phyloP scores from a whole-genome alignment of 2,113 vertebrate genomes.

The Xenopus laevis region DNA sequence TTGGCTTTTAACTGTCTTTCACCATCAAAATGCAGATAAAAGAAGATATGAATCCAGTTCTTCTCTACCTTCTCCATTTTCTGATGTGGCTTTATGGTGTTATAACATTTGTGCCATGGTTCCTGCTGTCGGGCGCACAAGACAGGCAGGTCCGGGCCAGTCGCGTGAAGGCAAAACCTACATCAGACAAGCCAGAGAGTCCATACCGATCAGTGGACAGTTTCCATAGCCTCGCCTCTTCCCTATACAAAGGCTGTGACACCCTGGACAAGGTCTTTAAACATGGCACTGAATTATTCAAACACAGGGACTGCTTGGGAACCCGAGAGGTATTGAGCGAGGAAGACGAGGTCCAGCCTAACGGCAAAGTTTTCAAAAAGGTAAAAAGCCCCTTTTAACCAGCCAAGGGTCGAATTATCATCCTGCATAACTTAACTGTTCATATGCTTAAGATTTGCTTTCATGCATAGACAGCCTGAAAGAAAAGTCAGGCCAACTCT shows the following conservation, averaged over 20 bases:
- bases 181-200: slow-evolving; percentile 67
- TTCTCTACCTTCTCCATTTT: slow-evolving; percentile 80
- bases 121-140: slow-evolving; percentile 78
- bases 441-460: neutral
- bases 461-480: neutral
- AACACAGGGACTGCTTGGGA: slow-evolving; percentile 79
- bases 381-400: slow-evolving; percentile 55
- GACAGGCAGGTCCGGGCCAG: slow-evolving; percentile 69
- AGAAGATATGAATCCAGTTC: slow-evolving; percentile 80
- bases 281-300: slow-evolving; percentile 70
- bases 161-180: slow-evolving; percentile 73
- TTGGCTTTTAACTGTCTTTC: neutral
- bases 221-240: slow-evolving; percentile 65
- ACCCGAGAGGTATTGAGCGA: slow-evolving; percentile 86
- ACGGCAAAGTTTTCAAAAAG: slow-evolving; percentile 94
- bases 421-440: neutral
- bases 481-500: neutral
- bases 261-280: slow-evolving; percentile 86
- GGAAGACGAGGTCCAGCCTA: slow-evolving; percentile 88
- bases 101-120: slow-evolving; percentile 80
- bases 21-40: slow-evolving; percentile 79
- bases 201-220: slow-evolving; percentile 79
- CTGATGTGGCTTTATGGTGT: slow-evolving; percentile 75
- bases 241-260: slow-evolving; percentile 76
- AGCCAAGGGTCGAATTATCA: neutral